These are phyloP conservation scores for Lepidocyrtoides sp. DNA, from an alignment of 2,888 invertebrate genomes.

Conservation along the genomic window DNA sequence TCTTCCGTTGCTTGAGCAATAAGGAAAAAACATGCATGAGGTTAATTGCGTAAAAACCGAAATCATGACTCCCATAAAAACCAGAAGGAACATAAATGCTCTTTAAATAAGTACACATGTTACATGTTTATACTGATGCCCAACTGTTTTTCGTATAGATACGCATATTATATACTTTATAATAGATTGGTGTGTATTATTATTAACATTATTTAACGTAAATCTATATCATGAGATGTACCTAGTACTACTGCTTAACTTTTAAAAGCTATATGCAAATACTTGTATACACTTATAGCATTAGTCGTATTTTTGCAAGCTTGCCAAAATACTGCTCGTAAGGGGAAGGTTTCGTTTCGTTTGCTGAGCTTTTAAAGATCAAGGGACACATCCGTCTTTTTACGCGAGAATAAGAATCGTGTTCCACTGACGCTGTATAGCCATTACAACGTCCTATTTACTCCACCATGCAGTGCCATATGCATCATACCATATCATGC, in stretches of 20 bases:
- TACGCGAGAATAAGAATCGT: slow-evolving; percentile 47
- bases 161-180: too few relatives aligned
- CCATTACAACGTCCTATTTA: background rate
- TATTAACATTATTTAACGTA: too few relatives aligned
- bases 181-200: too few relatives aligned
- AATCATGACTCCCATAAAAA: slow-evolving; percentile 67
- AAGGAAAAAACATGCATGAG: slow-evolving; percentile 51
- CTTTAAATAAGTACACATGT: slow-evolving; percentile 44
- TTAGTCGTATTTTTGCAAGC: slow-evolving; percentile 62
- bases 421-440: background rate
- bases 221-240: background rate
- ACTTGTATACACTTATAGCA: background rate
- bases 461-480: background rate
- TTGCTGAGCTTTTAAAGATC: slow-evolving; percentile 61
- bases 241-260: background rate
- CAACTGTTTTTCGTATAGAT: too few relatives aligned
- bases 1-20: slow-evolving; percentile 9
- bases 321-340: slow-evolving; percentile 65
- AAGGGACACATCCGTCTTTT: slow-evolving; percentile 74
- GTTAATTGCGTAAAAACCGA: slow-evolving; percentile 72
- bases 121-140: too few relatives aligned
- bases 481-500: background rate
- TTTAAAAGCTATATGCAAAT: background rate
- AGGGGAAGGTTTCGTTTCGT: slow-evolving; percentile 37
- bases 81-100: slow-evolving; percentile 31